Conservation (phyloP, 2,888 invertebrate species). For the Lissonota sp. region DNA sequence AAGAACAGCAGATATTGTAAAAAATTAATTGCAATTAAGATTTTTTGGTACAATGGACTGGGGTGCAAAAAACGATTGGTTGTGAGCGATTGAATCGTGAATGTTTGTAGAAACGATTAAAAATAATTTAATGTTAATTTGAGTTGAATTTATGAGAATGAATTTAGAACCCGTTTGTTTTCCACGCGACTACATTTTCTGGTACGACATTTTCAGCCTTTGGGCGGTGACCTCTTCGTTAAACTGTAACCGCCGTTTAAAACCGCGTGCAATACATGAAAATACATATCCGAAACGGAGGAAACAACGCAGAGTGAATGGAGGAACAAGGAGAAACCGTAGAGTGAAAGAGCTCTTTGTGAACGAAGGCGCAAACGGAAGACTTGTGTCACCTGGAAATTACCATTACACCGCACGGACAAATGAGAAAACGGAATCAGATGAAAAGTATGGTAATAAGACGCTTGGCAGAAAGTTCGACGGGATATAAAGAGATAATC, state of each 20-base stretch:
- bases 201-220: slow-evolving; percentile 5
- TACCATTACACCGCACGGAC: slow-evolving; percentile 46
- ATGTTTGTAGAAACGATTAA: too few species aligned
- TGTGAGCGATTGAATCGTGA: too few species aligned
- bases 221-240: too few species aligned
- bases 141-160: too few species aligned
- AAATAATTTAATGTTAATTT: too few species aligned
- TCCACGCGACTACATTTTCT: slow-evolving; percentile 62
- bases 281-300: neutral
- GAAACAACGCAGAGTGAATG: neutral
- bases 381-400: slow-evolving; percentile 66
- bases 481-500: neutral
- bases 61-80: too few species aligned
- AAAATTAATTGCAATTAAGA: too few species aligned
- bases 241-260: neutral
- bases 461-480: slow-evolving; percentile 15
- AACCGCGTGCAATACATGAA: neutral
- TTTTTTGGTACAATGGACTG: too few species aligned
- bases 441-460: slow-evolving; percentile 39
- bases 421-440: slow-evolving; percentile 26
- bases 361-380: slow-evolving; percentile 72
- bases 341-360: slow-evolving; percentile 28
- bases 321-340: neutral
- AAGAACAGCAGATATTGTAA: too few species aligned
- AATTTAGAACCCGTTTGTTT: slow-evolving; percentile 58